Percentiles rank a stretch among this genome's conserved stretches.
Evolutionary conservation across 2,113 vertebrate genomes (phyloP).

Genomic region (Probosciger aterrimus): DNA sequence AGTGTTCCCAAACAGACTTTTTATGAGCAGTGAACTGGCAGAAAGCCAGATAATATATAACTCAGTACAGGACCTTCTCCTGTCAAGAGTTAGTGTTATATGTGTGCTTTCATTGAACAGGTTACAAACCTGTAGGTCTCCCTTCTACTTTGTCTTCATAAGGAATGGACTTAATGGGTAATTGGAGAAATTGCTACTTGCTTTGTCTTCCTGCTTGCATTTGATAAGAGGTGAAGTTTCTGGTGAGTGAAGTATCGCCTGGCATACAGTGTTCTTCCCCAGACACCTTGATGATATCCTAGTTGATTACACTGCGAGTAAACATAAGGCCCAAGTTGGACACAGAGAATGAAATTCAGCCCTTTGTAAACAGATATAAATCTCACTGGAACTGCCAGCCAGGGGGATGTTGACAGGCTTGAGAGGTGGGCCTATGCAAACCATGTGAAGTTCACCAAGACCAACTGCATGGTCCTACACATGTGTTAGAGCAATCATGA

Average conservation of each 20-base stretch:
- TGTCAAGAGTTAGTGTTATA: not conserved
- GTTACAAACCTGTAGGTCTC: not conserved
- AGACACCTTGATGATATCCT: not conserved
- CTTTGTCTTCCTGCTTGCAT: not conserved
- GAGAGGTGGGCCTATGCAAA: not conserved
- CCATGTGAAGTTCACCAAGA: not conserved
- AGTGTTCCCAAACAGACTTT: not conserved
- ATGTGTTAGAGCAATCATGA: not conserved
- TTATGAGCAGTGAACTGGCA: not conserved
- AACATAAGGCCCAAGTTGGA: not conserved
- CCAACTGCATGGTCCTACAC: not conserved
- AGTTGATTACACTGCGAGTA: not conserved
- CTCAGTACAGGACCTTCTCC: not conserved
- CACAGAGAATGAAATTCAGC: not conserved
- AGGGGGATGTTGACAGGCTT: not conserved
- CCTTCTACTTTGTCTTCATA: not conserved
- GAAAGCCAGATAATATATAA: not conserved
- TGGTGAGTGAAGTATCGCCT: not conserved
- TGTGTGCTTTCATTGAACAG: not conserved
- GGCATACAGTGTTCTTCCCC: not conserved
- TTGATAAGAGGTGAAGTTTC: not conserved
- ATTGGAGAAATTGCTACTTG: not conserved
- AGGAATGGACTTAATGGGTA: not conserved
- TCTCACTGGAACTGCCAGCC: not conserved
- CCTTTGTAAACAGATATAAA: not conserved